Base-by-base conservation (phyloP, 64 coral and sea anemone genomes). In the Dendronephthya gigantea region DNA sequence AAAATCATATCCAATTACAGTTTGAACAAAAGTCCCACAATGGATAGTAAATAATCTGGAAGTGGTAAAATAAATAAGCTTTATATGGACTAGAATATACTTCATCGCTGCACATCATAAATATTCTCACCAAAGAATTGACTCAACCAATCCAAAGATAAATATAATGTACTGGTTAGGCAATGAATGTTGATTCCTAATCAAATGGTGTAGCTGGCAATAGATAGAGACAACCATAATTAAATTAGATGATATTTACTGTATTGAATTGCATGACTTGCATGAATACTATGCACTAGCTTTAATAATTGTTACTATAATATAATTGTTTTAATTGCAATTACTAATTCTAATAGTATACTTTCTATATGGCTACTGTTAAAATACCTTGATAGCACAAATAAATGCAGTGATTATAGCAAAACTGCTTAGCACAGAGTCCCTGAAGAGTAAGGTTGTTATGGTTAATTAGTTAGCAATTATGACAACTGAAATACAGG, bases 101-200 rank as follows among this genome's bases (percentile, higher is more conserved):
- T 6, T 30, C 14, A 22, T 7, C 6, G 6, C 58, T 30, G 50
- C 22, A 66, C 14, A 30, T 66, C 6, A 15, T 8, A 5, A 66
- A 66, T 66, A 6, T 66, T 84, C 93, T 92, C 84, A 96, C 93
- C 93, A 96, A 29, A 96, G 83, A 50, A 96, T 49, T 43, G 90
- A 92, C 40, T 96, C 86, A 19, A 88, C 83, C 48, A 96, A 84
- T 13, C 87, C 93, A 90, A 90, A 89, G 41, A 92, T 90, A 68
- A 92, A 96, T 74, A 96, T 87, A 13, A 92, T 92, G 34, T 96
- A 96, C 81, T 96, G 93, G 72, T 96, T 96, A 0, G 82, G 87
- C 48, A 96, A 39, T 30, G 93, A 96, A 68, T 96, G 90, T 2
- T 84, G 90, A 29, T 96, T 90, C 12, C 62, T 90, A 48, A 92